Evolutionary conservation across 2,113 vertebrate species (phyloP).

Genomic region (Lepus americanus): DNA sequence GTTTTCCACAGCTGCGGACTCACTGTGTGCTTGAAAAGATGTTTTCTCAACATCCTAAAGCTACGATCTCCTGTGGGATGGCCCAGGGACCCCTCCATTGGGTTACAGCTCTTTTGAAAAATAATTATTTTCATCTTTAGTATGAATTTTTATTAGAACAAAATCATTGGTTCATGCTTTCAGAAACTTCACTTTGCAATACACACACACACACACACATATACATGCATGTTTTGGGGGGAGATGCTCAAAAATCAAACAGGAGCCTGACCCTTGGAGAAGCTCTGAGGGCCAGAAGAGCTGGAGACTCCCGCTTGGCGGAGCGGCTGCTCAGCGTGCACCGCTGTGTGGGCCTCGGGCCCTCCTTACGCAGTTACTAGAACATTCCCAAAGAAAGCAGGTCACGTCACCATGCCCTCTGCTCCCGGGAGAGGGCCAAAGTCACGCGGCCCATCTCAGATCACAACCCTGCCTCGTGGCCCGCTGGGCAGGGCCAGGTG

Average conservation of each 20-base stretch:
- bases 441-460: background rate
- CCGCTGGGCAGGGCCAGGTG: background rate
- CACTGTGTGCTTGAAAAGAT: background rate
- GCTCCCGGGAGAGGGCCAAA: background rate
- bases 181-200: background rate
- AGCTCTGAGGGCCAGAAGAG: background rate
- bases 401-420: background rate
- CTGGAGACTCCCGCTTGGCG: background rate
- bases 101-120: slow-evolving; percentile 1
- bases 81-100: background rate
- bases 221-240: too few species aligned
- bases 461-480: background rate
- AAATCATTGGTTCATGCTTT: background rate
- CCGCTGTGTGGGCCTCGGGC: too few species aligned
- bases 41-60: background rate
- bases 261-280: background rate
- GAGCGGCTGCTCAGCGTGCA: background rate
- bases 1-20: background rate
- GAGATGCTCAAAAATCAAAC: background rate
- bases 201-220: too few species aligned
- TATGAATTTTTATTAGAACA: slow-evolving; percentile 10
- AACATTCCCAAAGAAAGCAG: background rate
- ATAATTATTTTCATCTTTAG: slow-evolving; percentile 8
- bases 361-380: background rate
- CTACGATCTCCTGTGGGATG: background rate